A percentile compares a stretch with the other conserved stretches of the same genome.
Evolutionary conservation across 2,113 vertebrate genomes (phyloP).

Genomic region (Bubo blakistoni): DNA sequence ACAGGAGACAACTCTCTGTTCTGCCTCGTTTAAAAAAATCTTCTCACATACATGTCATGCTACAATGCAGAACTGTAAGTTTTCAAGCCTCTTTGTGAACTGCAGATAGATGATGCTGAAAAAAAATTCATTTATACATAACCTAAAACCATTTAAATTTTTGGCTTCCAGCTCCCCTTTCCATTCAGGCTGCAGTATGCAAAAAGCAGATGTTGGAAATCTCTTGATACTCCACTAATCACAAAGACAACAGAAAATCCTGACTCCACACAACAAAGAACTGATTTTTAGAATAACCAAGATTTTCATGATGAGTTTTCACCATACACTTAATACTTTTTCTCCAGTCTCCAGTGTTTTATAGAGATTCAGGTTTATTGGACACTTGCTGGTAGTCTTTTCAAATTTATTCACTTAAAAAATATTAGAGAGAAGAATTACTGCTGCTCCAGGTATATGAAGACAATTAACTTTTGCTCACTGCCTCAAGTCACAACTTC

Average conservation of each 20-base stretch:
- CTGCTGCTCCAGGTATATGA: background rate
- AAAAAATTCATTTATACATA: background rate
- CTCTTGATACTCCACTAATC: background rate
- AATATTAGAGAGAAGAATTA: background rate
- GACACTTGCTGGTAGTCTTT: background rate
- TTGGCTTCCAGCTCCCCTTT: background rate
- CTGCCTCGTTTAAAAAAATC: background rate
- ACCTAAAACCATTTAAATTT: background rate
- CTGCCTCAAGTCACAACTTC: background rate
- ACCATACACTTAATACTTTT: background rate
- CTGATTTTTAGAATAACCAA: background rate
- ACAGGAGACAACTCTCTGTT: background rate
- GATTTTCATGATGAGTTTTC: background rate
- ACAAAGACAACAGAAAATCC: background rate
- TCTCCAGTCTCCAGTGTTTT: background rate
- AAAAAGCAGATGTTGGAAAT: constrained; percentile 6
- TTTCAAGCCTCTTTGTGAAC: background rate
- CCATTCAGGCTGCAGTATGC: background rate
- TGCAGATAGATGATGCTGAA: background rate
- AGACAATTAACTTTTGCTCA: background rate
- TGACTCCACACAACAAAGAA: background rate
- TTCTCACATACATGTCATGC: background rate
- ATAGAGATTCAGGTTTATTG: background rate
- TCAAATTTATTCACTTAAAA: background rate
- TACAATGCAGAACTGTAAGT: background rate